Base-by-base conservation (phyloP, 2,797 vertebrate genomes). In the Phoxinus dragarum region DNA sequence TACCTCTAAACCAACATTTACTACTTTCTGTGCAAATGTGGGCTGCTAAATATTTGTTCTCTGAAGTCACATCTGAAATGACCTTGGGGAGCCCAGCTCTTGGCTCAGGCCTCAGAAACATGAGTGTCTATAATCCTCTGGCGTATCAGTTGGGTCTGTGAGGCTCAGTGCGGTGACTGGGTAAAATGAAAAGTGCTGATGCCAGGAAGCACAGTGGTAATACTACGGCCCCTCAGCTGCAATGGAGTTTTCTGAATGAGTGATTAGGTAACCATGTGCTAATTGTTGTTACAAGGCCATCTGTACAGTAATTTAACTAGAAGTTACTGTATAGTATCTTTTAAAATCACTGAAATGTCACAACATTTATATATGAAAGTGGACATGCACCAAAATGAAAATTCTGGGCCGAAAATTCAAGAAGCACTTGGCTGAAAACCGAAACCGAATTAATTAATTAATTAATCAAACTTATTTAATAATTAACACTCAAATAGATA, bases 131-230 rank as follows among this genome's bases (percentile, higher is more conserved):
- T 71, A 86, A 82, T 86, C 72, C 71, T 66, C n/a, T 7, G 64
- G 19, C 3, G 19, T 54, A 72, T 77, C 38, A 27, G 64, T 82
- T 86, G 38, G 69, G 80, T 66, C 49, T n/a, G 49, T 71, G 80
- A 42, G 73, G 40, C 27, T 69, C 12, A 69, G 34, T 27, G 52
- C 1, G 31, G 77, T 19, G 49, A 74, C 27, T 17, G 79, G n/a
- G 81, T 61, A 34, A 73, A 74, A 77, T 44, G 27, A 56, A 86
- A 86, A 74, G 38, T 84, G 80, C 85, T 86, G 73, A 86, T 38
- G 34, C 52, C 40, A 71, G 59, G 17, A 31, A 75, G 36, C 44
- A 34, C 47, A 86, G 69, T 1, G n/a, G 19, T 44, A 68, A 79
- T 83, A 80, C n/a, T 38, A 59, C 17, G n/a, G 73, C 14, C 27